Evolutionary conservation across 2,113 vertebrate genomes (phyloP), one percentile per base, ranked within the genome.

Genomic region (Ptilorrhoa leucosticta): DNA sequence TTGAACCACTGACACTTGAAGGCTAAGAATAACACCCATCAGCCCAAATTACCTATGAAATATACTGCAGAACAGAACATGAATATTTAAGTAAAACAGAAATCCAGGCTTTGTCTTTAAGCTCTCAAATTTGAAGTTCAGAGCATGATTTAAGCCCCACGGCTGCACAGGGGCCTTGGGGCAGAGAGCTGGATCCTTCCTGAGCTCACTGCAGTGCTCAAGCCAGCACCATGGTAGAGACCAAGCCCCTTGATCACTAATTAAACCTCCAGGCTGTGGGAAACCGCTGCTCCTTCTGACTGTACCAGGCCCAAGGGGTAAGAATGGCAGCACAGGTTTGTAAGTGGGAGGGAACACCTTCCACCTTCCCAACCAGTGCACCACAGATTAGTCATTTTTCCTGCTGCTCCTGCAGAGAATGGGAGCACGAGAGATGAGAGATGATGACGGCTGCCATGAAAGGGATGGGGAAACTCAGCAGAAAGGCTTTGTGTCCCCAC

Each of bases 191-290:
- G 80, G 28, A 65, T 71, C 56, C 51, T 26, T 22, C 42, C 45
- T 0, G 33, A 66, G 79, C 51, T 37, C 4, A 0, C 20, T 5
- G 6, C 4, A 3, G 24, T 0, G 2, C 44, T 50, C 0, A 0
- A 85, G 35, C 40, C 44, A 48, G n/a, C 3, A 0, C 45, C 10
- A 2, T 1, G 2, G 53, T 0, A 22, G 44, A 58, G 16, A 68
- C 17, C 33, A 40, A 78, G 16, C 6, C 31, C 30, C 11, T 28
- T 18, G 17, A 44, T 26, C 30, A 0, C 13, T 56, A 78, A 64
- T 16, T 37, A 68, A 75, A 60, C 35, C 77, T 47, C 11, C 0
- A 0, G 56, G 40, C 39, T 66, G 30, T 0, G 9, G 24, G 48
- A 90, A 87, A 35, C 5, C 0, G 0, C 60, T 44, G 6, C 0